Evolutionary conservation across 2,113 vertebrate species (phyloP).

Genomic region (Cottus gobio): DNA sequence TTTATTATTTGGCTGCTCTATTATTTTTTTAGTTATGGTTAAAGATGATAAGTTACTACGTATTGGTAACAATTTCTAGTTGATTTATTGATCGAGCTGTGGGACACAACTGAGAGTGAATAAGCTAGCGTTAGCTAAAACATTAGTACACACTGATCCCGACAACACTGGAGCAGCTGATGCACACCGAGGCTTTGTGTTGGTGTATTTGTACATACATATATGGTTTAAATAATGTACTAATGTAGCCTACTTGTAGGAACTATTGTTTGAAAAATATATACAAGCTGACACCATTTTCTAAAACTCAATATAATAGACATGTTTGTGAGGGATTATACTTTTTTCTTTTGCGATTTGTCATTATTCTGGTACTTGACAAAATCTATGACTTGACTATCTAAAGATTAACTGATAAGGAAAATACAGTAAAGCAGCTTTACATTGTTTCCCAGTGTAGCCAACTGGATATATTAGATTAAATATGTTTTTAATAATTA

Average conservation of each 20-base stretch:
- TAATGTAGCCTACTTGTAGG: not conserved
- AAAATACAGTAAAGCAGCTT: not conserved
- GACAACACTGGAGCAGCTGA: not conserved
- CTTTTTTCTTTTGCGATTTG: not conserved
- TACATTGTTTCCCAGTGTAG: not conserved
- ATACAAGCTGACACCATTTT: not conserved
- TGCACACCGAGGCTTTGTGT: not conserved
- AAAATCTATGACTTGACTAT: not conserved
- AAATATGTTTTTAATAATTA: not conserved
- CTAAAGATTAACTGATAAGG: not conserved
- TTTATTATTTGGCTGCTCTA: rapidly evolving
- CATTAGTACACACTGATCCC: too few relatives aligned
- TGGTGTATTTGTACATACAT: not conserved
- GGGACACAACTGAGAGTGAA: not conserved
- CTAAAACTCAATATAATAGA: not conserved
- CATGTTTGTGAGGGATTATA: not conserved
- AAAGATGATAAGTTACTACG: not conserved
- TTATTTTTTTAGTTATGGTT: not conserved
- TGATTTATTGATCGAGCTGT: not conserved
- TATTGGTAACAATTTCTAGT: not conserved
- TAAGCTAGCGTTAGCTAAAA: too few relatives aligned
- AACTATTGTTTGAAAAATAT: not conserved
- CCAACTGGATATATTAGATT: not conserved
- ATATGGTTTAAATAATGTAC: not conserved
- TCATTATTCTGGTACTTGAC: not conserved